Conservation (phyloP, 92 coral and sea anemone species). For the Palythoa caribaeorum region DNA sequence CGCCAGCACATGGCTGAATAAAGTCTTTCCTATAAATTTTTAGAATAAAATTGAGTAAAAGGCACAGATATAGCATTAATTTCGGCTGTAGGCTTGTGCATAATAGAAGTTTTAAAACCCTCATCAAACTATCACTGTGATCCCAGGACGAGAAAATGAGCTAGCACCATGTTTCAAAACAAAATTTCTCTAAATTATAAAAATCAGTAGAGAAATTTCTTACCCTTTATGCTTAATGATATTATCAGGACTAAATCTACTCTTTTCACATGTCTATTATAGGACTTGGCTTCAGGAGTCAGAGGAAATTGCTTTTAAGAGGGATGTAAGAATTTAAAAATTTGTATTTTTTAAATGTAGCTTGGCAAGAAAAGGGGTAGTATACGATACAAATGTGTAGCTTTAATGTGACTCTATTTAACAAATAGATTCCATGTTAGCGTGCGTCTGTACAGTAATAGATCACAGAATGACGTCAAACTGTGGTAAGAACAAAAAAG, state of each 20-base stretch:
- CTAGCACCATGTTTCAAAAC: neutral
- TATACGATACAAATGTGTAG: slow-evolving; percentile 9
- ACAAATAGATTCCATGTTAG: too few relatives aligned
- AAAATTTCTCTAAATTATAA: neutral
- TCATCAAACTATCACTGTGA: neutral
- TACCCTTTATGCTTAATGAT: neutral
- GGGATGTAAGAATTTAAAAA: slow-evolving; percentile 13
- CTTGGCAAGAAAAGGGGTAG: neutral
- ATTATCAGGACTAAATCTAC: neutral
- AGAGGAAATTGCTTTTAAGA: neutral
- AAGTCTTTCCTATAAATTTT: slow-evolving; percentile 17
- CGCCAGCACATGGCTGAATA: slow-evolving; percentile 20
- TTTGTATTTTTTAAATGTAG: slow-evolving; percentile 12
- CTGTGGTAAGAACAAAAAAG: too few relatives aligned
- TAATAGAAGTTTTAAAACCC: slow-evolving; percentile 22
- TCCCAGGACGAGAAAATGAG: neutral
- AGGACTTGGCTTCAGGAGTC: slow-evolving; percentile 11
- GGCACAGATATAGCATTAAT: slow-evolving; percentile 15
- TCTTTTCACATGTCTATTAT: neutral
- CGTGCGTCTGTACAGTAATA: too few relatives aligned
- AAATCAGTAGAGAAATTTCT: slow-evolving; percentile 6
- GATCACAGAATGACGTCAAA: too few relatives aligned
- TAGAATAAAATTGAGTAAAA: slow-evolving; percentile 16
- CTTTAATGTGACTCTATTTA: neutral
- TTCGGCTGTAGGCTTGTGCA: neutral